phyloP scores from a whole-genome alignment of 2,113 vertebrate genomes.

The Nycticebus coucang region DNA sequence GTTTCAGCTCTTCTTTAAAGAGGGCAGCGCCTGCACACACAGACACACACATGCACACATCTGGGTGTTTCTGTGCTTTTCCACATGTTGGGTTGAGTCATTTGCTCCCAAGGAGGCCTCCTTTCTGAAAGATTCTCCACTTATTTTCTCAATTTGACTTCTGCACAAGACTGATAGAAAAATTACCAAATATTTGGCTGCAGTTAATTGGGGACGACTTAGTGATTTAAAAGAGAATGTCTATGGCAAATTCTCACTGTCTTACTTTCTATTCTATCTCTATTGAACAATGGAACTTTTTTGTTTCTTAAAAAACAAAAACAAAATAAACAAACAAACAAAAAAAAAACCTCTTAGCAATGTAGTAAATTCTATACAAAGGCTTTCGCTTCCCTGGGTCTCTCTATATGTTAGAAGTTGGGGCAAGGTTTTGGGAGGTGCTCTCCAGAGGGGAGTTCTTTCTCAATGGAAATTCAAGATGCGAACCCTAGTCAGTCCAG shows the following conservation, averaged over 20 bases:
- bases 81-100: background rate
- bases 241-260: background rate
- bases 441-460: background rate
- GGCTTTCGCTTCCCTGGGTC: background rate
- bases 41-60: accelerated
- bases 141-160: background rate
- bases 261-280: background rate
- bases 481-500: background rate
- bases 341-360: background rate
- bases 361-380: too few relatives aligned
- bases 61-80: background rate
- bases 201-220: background rate
- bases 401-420: background rate
- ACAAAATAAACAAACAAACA: too few relatives aligned
- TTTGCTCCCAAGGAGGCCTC: background rate
- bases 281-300: too few relatives aligned
- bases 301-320: background rate
- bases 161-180: accelerated
- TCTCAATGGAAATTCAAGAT: background rate
- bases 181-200: background rate
- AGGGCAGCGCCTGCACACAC: too few relatives aligned
- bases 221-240: background rate
- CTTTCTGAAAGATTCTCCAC: background rate
- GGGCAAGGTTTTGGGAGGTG: background rate
- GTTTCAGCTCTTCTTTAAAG: background rate